Evolutionary conservation across 2,888 invertebrate genomes (phyloP).

Genomic region (Schizaphis graminum): DNA sequence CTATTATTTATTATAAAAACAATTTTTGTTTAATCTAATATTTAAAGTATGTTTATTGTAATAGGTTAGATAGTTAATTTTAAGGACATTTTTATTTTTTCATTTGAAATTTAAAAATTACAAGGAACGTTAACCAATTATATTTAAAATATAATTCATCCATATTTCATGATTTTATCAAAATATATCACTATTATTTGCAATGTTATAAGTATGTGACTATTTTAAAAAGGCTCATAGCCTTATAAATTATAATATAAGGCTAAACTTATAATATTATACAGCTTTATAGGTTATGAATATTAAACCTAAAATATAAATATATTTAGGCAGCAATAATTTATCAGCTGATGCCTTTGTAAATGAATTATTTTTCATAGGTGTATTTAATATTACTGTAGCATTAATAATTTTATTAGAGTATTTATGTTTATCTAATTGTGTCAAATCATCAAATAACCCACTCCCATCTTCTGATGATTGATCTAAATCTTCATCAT

Average conservation of each 20-base stretch:
- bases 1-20: not conserved
- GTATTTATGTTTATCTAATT: slow-evolving; percentile 35
- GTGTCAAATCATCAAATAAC: slow-evolving; percentile 20
- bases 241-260: no score
- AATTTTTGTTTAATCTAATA: not conserved
- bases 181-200: slow-evolving; percentile 8
- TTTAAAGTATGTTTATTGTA: not conserved
- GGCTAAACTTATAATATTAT: not conserved
- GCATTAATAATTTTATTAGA: not conserved
- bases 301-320: slow-evolving; percentile 51
- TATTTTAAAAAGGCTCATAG: not conserved
- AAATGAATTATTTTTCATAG: slow-evolving; percentile 20
- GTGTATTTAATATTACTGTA: not conserved
- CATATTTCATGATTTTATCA: not conserved
- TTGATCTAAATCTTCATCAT: slow-evolving; percentile 63
- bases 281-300: not conserved
- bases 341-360: slow-evolving; percentile 22
- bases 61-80: not conserved
- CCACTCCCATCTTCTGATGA: slow-evolving; percentile 59
- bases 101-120: not conserved
- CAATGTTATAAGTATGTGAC: not conserved
- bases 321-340: slow-evolving; percentile 9
- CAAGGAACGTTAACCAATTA: not conserved
- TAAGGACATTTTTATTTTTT: not conserved
- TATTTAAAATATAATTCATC: not conserved